Base-by-base conservation (phyloP, 2,888 invertebrate genomes). In the Apoda limacodes region DNA sequence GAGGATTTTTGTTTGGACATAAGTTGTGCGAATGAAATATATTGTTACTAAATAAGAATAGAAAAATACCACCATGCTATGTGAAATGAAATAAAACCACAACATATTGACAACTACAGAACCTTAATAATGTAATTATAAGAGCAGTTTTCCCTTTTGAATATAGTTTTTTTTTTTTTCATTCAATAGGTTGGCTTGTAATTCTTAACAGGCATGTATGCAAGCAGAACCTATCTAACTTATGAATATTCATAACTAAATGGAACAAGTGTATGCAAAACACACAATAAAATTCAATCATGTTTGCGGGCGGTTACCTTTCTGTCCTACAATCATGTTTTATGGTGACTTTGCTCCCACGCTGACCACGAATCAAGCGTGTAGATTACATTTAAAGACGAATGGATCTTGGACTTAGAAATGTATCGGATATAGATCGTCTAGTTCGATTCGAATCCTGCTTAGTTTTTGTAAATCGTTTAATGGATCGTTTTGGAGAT, bases 211-310 rank as follows among this genome's bases (percentile, higher is more conserved):
- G n/a, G n/a, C n/a, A n/a, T n/a, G n/a, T n/a, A n/a, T n/a, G n/a
- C n/a, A n/a, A n/a, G n/a, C n/a, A n/a, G n/a, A n/a, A n/a, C n/a
- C n/a, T n/a, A n/a, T n/a, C n/a, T n/a, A n/a, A n/a, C n/a, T 17
- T 7, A 17, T 17, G 17, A 17, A 17, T 17, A 6, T 52, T 50
- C 49, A 53, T 43, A 36, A 40, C 40, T 48, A 50, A 46, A 49
- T 46, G 50, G 48, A 50, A 41, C 46, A 50, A 59, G 59, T 55
- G 55, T 50, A 56, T 52, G 50, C 50, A 56, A 61, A 61, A 62
- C 55, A 52, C 48, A 63, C 64, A 57, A 72, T 75, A 74, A 75
- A 74, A 66, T 75, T 74, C 71, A 74, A 74, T 75, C 71, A 70
- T 59, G 67, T 60, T 58, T 52, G 54, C 59, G 49, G 60, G 54